phyloP scores from a whole-genome alignment of 35 echinoderm and acorn worm species.

The Patiria miniata region DNA sequence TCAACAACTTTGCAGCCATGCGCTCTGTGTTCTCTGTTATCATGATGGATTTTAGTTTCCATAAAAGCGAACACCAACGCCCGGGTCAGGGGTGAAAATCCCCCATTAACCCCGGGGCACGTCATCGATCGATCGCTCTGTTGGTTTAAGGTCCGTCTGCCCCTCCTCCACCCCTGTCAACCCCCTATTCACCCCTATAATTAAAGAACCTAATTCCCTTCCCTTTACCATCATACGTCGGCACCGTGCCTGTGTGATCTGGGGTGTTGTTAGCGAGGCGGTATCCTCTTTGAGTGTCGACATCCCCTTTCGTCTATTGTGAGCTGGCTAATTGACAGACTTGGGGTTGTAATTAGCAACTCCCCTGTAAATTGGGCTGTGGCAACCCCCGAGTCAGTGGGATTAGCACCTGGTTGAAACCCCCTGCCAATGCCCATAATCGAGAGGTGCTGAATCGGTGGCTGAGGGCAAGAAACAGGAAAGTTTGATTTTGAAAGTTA shows the following conservation, averaged over 20 bases:
- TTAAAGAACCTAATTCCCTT: background rate
- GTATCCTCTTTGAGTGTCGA: background rate
- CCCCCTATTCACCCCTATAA: background rate
- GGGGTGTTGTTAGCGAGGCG: background rate
- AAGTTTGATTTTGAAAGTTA: no score
- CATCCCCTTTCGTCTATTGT: background rate
- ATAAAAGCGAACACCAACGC: no score
- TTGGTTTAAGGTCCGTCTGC: background rate
- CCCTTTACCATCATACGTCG: background rate
- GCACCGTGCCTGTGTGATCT: background rate
- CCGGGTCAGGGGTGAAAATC: no score
- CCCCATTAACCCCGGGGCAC: no score
- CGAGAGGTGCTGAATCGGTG: no score
- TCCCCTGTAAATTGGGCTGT: slow-evolving; percentile 1
- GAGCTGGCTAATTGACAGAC: background rate
- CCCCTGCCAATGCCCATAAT: no score
- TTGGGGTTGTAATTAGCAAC: slow-evolving; percentile 4
- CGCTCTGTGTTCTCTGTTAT: no score
- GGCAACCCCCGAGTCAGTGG: background rate
- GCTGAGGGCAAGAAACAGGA: no score
- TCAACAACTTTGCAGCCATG: no score
- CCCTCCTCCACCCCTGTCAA: background rate
- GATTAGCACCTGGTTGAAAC: background rate
- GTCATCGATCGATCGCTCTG: background rate
- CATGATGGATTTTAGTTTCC: no score